These are phyloP conservation scores for Acleris emargana DNA, from an alignment of 2,888 invertebrate species.

Conservation along the genomic window DNA sequence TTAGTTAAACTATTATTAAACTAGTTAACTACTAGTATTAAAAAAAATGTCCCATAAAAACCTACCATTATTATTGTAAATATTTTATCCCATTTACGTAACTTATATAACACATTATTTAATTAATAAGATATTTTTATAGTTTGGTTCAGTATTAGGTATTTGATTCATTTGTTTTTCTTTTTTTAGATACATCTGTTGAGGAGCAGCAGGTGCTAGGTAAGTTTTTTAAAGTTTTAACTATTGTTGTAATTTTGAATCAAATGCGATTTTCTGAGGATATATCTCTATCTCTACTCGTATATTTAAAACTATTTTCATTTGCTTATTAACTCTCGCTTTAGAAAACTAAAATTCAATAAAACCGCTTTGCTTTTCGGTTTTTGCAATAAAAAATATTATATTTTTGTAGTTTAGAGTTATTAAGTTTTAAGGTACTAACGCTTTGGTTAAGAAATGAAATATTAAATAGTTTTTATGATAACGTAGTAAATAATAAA, in stretches of 20 bases:
- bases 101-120: no score
- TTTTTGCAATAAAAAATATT: no score
- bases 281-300: no score
- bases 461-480: no score
- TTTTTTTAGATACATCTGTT: slow-evolving; percentile 21
- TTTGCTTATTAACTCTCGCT: slow-evolving; percentile 22
- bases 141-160: neutral
- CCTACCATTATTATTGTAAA: no score
- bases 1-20: slow-evolving; percentile 41
- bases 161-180: neutral
- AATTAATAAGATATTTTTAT: neutral
- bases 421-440: neutral
- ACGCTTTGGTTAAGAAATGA: neutral
- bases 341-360: slow-evolving; percentile 5
- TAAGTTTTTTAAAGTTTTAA: slow-evolving; percentile 6
- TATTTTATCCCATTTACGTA: no score
- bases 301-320: no score
- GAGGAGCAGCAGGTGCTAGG: slow-evolving; percentile 19
- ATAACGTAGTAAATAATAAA: no score
- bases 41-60: no score
- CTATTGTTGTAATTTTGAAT: neutral
- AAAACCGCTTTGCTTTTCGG: neutral
- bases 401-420: neutral
- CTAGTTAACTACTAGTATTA: no score
- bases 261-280: no score